Evolutionary conservation across 2,797 vertebrate genomes (phyloP).

Genomic region (Notolepis coatsorum): DNA sequence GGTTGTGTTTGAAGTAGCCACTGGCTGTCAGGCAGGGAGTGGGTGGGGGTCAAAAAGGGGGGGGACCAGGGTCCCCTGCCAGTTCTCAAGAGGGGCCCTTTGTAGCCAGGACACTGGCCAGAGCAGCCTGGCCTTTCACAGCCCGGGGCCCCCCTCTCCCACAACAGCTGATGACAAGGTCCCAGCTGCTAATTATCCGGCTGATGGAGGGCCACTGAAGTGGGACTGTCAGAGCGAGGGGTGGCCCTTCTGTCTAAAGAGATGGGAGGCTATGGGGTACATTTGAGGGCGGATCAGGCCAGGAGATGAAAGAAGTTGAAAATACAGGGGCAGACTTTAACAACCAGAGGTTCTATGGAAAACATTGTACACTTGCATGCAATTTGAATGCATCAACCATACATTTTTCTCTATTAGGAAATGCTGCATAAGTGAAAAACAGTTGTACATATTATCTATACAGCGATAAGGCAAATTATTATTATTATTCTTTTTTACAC

Average conservation of each 20-base stretch:
- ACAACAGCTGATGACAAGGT: constrained; percentile 77
- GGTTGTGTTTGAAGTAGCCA: constrained; percentile 70
- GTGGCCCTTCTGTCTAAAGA: constrained; percentile 68
- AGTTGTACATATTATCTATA: constrained; percentile 8
- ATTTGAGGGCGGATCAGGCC: constrained; percentile 38
- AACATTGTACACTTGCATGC: background rate
- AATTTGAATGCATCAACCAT: constrained; percentile 2
- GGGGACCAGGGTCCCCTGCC: constrained; percentile 62
- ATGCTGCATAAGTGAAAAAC: background rate
- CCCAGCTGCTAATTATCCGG: constrained; percentile 82
- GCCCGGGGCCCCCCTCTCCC: constrained; percentile 51
- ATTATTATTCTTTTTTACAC: constrained; percentile 13
- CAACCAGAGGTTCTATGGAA: constrained; percentile 8
- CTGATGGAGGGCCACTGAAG: constrained; percentile 80
- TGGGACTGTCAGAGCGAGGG: constrained; percentile 72
- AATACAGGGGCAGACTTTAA: constrained; percentile 20
- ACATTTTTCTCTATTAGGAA: background rate
- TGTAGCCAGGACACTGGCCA: constrained; percentile 70
- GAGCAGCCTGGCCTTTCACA: constrained; percentile 69
- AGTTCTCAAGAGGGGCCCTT: constrained; percentile 73
- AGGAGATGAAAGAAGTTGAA: constrained; percentile 43
- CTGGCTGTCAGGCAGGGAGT: constrained; percentile 70
- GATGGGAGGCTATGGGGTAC: constrained; percentile 26
- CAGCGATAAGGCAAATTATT: background rate
- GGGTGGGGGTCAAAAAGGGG: constrained; percentile 15